Percentiles rank a stretch among this genome's conserved stretches.
phyloP scores from a whole-genome alignment of 2,797 vertebrate species.

The Labroides dimidiatus region DNA sequence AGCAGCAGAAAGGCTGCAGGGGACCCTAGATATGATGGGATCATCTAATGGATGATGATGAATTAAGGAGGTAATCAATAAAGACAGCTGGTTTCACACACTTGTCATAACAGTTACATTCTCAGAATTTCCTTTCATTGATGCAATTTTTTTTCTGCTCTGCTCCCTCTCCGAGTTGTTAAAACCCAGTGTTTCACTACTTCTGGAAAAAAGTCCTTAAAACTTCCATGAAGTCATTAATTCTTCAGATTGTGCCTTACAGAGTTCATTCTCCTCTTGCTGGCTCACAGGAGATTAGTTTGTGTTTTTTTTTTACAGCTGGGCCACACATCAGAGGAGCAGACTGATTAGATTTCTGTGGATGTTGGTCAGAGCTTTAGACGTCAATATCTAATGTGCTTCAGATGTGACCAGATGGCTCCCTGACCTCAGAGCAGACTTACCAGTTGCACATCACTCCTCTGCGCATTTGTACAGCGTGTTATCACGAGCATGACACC shows the following conservation, averaged over 20 bases:
- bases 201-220: background rate
- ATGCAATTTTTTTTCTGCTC: background rate
- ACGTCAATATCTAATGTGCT: slow-evolving; percentile 49
- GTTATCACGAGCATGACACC: slow-evolving; percentile 27
- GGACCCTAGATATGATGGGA: slow-evolving; percentile 22
- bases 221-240: background rate
- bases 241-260: background rate
- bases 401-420: slow-evolving; percentile 50
- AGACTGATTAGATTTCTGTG: slow-evolving; percentile 55
- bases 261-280: background rate
- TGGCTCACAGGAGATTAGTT: background rate
- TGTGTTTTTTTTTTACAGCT: background rate
- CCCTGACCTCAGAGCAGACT: slow-evolving; percentile 29
- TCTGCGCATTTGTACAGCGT: slow-evolving; percentile 24
- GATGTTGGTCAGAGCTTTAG: slow-evolving; percentile 41
- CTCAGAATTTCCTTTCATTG: background rate
- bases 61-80: slow-evolving; percentile 1
- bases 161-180: background rate
- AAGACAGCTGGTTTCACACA: background rate
- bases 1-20: background rate
- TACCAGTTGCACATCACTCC: slow-evolving; percentile 2
- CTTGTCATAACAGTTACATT: background rate
- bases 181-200: slow-evolving; percentile 1
- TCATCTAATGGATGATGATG: slow-evolving; percentile 28
- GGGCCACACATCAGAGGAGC: slow-evolving; percentile 8